These are phyloP conservation scores for Drosophila azteca DNA, from an alignment of 1,140 invertebrate species.

Conservation along the genomic window DNA sequence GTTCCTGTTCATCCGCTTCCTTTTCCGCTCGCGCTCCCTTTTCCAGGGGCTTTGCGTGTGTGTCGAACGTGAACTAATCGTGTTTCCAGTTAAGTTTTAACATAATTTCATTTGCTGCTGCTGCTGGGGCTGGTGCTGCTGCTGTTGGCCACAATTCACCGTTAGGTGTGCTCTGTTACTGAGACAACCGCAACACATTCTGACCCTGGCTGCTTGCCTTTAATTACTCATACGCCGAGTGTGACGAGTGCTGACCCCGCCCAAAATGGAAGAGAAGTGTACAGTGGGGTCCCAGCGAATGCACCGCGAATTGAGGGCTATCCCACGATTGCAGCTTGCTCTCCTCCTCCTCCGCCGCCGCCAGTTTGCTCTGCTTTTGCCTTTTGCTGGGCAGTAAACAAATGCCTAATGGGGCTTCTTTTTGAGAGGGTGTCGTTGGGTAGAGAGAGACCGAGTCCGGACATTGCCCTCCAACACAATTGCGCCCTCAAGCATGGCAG, in stretches of 20 bases:
- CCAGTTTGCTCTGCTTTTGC: slow-evolving; percentile 28
- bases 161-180: slow-evolving; percentile 50
- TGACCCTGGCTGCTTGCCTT: slow-evolving; percentile 66
- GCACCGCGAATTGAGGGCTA: slow-evolving; percentile 40
- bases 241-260: slow-evolving; percentile 51
- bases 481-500: slow-evolving; percentile 77
- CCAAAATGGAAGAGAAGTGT: slow-evolving; percentile 20
- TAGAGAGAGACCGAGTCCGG: slow-evolving; percentile 7
- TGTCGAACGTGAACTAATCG: slow-evolving; percentile 15
- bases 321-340: slow-evolving; percentile 29
- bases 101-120: slow-evolving; percentile 24
- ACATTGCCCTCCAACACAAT: slow-evolving; percentile 73
- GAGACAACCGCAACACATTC: slow-evolving; percentile 52
- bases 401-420: slow-evolving; percentile 72
- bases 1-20: slow-evolving; percentile 26
- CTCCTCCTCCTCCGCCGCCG: neutral
- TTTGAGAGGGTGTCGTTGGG: slow-evolving; percentile 1
- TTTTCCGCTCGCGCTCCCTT: neutral
- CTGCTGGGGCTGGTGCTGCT: neutral
- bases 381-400: slow-evolving; percentile 57
- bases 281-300: slow-evolving; percentile 10
- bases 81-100: slow-evolving; percentile 32
- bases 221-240: slow-evolving; percentile 73
- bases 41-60: slow-evolving; percentile 24
- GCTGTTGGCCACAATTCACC: slow-evolving; percentile 38